These are phyloP conservation scores for Porites divaricata DNA, from an alignment of 92 coral and sea anemone species.

Conservation along the genomic window DNA sequence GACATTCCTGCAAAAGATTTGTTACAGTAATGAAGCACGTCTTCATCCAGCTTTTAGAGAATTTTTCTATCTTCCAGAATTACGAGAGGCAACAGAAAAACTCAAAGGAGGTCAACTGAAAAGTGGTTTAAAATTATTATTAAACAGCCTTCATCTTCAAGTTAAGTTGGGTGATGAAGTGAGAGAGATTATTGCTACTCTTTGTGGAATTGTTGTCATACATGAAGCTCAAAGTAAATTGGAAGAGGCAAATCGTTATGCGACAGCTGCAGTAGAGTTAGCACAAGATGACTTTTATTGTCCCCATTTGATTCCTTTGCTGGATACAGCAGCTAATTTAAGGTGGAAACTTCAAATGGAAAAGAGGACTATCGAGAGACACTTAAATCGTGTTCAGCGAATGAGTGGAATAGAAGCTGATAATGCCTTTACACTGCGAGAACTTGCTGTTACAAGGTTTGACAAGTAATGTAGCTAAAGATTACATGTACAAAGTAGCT, in stretches of 20 bases:
- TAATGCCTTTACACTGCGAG: conserved; percentile 81
- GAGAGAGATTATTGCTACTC: conserved; percentile 84
- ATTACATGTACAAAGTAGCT: not conserved
- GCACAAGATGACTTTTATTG: conserved; percentile 62
- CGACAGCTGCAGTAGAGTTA: conserved; percentile 81
- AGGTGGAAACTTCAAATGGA: conserved; percentile 77
- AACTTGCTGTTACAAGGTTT: conserved; percentile 80
- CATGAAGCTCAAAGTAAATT: conserved; percentile 76
- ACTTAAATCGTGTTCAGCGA: conserved; percentile 62
- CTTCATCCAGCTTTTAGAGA: conserved; percentile 77
- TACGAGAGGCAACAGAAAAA: conserved; percentile 78
- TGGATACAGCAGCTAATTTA: conserved; percentile 73
- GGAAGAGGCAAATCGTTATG: conserved; percentile 89
- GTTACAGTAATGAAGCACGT: conserved; percentile 62
- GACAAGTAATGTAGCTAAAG: conserved; percentile 13
- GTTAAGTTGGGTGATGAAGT: conserved; percentile 87
- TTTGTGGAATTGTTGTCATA: conserved; percentile 85
- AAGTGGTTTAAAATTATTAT: conserved; percentile 73
- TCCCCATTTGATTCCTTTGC: conserved; percentile 81
- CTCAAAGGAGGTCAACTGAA: conserved; percentile 90
- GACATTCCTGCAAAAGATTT: conserved; percentile 64
- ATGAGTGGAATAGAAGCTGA: conserved; percentile 80
- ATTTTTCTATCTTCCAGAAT: conserved; percentile 85
- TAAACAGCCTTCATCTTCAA: conserved; percentile 94
- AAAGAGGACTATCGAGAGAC: conserved; percentile 62